Base-by-base conservation (phyloP, 2,888 invertebrate species). In the Drosophila silvestris region DNA sequence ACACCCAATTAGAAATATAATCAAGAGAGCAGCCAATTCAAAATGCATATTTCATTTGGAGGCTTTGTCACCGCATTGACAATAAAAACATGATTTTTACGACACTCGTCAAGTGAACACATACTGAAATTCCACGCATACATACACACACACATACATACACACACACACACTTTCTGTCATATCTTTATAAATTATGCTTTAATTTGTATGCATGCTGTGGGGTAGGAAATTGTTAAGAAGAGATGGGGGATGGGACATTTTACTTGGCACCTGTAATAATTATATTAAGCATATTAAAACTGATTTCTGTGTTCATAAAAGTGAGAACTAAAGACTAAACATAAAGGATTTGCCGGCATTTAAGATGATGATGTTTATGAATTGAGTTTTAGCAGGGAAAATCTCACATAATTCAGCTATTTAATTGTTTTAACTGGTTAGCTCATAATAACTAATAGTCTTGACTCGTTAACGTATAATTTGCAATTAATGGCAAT, bases 131-230 rank as follows among this genome's bases (percentile, higher is more conserved):
- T 35, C 26, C 30, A n/a, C 51, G 47, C 64, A 39, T 35, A 59
- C 51, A 54, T 30, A 26, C 64, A 54, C 47, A 71, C 59, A 19
- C 16, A 12, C 30, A 37, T 6, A 4, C 28, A 26, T 64, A 53
- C 47, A 71, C 59, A 19, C 19, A 14, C 32, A 9, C 9, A 37
- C 56, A n/a, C 64, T 53, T 26, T 6, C 10, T 14, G 30, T 16
- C 39, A 33, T 44, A 47, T 22, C 51, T 71, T 67, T 77, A 54
- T 76, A 72, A 82, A 85, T 85, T 89, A 85, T 82, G 84, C 74
- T 86, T 89, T 86, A 82, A 85, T 85, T 89, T 85, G 82, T 86
- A 85, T 85, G 80, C 85, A 89, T 69, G 65, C 39, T 35, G 58
- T 30, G 54, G 37, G 39, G 56, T 16, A 41, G 44, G 30, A 54